These are phyloP conservation scores for Plagodis dolabraria DNA, from an alignment of 2,888 invertebrate genomes.

Conservation along the genomic window DNA sequence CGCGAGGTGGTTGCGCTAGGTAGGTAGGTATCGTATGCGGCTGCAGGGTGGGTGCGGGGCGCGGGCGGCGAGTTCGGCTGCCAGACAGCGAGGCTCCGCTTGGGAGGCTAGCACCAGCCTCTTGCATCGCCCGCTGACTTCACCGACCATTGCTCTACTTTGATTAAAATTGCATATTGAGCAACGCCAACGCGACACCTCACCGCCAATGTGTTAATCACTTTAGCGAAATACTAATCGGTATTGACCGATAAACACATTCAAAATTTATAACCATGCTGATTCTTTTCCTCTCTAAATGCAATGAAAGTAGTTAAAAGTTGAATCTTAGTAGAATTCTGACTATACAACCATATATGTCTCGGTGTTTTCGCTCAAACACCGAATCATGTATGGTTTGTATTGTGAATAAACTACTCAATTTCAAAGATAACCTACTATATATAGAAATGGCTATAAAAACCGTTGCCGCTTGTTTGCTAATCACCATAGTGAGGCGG, in stretches of 20 bases:
- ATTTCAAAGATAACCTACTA: conserved; percentile 12
- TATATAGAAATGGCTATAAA: conserved; percentile 26
- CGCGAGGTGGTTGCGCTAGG: conserved; percentile 71
- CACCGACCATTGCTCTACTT: conserved; percentile 78
- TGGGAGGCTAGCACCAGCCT: conserved; percentile 82
- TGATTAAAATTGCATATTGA: conserved; percentile 67
- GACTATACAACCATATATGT: too few species aligned
- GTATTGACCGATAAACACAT: conserved; percentile 27
- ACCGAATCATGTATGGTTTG: too few species aligned
- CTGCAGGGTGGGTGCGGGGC: conserved; percentile 44
- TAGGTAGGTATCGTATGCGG: conserved; percentile 63
- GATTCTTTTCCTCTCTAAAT: neutral
- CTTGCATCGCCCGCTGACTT: conserved; percentile 76
- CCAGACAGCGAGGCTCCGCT: conserved; percentile 85
- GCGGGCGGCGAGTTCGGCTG: conserved; percentile 64
- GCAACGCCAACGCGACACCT: conserved; percentile 45
- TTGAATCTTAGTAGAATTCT: too few species aligned
- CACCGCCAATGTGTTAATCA: conserved; percentile 45
- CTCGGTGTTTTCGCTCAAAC: too few species aligned
- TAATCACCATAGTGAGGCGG: conserved; percentile 30
- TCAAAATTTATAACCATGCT: too few species aligned
- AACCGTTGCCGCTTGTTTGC: conserved; percentile 28
- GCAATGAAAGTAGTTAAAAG: too few species aligned
- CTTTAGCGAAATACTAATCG: conserved; percentile 40
- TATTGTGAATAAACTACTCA: neutral